Percentiles rank a stretch among this genome's conserved stretches.
Evolutionary conservation across 2,888 invertebrate genomes (phyloP).

Genomic region (Agrenia bidenticulata): DNA sequence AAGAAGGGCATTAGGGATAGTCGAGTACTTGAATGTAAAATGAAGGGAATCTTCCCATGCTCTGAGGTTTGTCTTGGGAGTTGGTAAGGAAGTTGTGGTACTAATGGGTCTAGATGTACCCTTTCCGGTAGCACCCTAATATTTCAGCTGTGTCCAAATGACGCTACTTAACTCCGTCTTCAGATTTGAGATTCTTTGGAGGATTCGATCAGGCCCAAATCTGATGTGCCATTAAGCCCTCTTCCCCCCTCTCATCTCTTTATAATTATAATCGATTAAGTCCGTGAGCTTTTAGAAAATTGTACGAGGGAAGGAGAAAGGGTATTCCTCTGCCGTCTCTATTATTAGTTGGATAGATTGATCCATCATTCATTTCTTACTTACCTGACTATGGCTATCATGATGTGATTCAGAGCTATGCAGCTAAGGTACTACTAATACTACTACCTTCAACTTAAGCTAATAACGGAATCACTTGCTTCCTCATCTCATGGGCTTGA

Average conservation of each 20-base stretch:
- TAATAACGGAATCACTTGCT: too few species aligned
- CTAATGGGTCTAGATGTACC: slow-evolving; percentile 11
- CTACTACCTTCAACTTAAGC: too few species aligned
- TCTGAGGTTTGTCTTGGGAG: background rate
- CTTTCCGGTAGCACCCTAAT: slow-evolving; percentile 12
- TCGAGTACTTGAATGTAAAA: slow-evolving; percentile 19
- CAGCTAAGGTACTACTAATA: too few species aligned
- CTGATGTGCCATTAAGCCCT: slow-evolving; percentile 23
- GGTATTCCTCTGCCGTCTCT: background rate
- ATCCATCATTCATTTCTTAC: slow-evolving; percentile 19
- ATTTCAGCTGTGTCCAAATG: slow-evolving; percentile 24
- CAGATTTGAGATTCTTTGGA: slow-evolving; percentile 3
- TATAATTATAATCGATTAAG: slow-evolving; percentile 28
- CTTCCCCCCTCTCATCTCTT: slow-evolving; percentile 9
- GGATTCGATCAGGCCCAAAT: slow-evolving; percentile 20
- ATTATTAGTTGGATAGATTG: slow-evolving; percentile 10
- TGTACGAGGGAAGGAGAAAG: background rate
- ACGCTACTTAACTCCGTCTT: slow-evolving; percentile 16
- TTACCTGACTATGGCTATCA: background rate
- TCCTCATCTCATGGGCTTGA: too few species aligned
- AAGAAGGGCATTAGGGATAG: slow-evolving; percentile 16
- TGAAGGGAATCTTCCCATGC: slow-evolving; percentile 1
- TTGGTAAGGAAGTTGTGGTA: slow-evolving; percentile 9
- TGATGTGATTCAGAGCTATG: too few species aligned
- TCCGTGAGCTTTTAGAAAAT: slow-evolving; percentile 15